Percentiles rank a stretch among this genome's conserved stretches.
Conservation (phyloP, 2,797 vertebrate species). For the Silurus lanzhouensis region DNA sequence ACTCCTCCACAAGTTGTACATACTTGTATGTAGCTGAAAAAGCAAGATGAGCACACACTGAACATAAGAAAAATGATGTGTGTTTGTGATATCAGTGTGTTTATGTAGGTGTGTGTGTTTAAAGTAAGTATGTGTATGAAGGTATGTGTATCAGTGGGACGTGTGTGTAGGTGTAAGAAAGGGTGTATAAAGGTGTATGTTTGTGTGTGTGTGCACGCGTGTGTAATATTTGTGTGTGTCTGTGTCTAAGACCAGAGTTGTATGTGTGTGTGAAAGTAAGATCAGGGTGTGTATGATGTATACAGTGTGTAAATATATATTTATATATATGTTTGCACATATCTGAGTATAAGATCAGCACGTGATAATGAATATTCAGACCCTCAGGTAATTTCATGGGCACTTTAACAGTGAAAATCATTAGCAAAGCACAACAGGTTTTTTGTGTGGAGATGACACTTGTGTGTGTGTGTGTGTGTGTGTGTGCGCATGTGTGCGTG, state of each 20-base stretch:
- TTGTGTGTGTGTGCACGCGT: too few species aligned
- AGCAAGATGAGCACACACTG: background rate
- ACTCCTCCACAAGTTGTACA: too few species aligned
- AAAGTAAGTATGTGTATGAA: too few species aligned
- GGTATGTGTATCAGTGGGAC: too few species aligned
- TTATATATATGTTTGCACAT: too few species aligned
- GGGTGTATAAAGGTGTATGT: too few species aligned
- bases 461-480: background rate
- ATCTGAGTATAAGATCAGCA: background rate
- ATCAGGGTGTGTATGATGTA: background rate
- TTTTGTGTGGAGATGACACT: too few species aligned
- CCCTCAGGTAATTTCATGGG: background rate
- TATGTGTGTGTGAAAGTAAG: background rate
- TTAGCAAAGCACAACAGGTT: background rate
- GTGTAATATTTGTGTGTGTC: too few species aligned
- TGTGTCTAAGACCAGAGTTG: background rate
- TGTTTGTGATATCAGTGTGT: background rate
- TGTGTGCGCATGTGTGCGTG: background rate
- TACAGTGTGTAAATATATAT: too few species aligned
- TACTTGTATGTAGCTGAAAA: background rate
- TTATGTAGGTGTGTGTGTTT: background rate
- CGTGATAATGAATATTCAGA: background rate
- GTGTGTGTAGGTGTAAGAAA: background rate
- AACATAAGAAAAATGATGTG: background rate
- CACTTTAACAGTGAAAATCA: conserved; percentile 16